Conservation (phyloP, 2,888 invertebrate genomes). For the Megaustenia siamemsis region DNA sequence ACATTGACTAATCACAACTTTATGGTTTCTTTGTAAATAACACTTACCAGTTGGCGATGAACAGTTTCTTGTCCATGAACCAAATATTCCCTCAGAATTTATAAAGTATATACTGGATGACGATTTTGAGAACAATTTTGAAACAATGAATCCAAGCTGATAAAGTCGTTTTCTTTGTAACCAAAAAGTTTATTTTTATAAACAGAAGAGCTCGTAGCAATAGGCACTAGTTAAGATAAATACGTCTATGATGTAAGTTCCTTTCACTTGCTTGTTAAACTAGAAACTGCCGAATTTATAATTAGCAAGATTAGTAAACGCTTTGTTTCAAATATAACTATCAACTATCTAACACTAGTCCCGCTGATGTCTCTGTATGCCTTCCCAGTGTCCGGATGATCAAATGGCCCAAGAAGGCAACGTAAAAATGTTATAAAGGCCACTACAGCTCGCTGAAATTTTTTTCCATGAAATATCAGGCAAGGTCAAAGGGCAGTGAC, state of each 20-base stretch:
- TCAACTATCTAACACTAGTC: neutral
- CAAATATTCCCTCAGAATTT: no score
- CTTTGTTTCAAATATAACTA: neutral
- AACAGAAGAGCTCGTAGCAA: no score
- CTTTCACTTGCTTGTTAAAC: no score
- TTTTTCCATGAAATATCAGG: neutral
- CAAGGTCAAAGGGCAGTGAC: conserved; percentile 16
- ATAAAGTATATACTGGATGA: no score
- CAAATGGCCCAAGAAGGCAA: neutral
- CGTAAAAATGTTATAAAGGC: neutral
- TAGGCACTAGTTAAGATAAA: no score
- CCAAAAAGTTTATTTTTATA: no score
- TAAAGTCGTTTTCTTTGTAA: neutral
- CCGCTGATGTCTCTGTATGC: neutral
- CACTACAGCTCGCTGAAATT: neutral
- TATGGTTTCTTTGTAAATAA: no score
- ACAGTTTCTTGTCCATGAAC: no score
- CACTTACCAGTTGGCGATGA: no score
- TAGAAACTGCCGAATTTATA: neutral
- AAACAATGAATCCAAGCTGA: neutral
- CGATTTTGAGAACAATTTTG: no score
- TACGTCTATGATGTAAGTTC: no score
- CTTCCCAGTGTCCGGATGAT: conserved; percentile 12
- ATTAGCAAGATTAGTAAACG: neutral
- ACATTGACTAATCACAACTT: no score